These are phyloP conservation scores for Lissonota sp. DNA, from an alignment of 2,888 invertebrate genomes.

Conservation along the genomic window DNA sequence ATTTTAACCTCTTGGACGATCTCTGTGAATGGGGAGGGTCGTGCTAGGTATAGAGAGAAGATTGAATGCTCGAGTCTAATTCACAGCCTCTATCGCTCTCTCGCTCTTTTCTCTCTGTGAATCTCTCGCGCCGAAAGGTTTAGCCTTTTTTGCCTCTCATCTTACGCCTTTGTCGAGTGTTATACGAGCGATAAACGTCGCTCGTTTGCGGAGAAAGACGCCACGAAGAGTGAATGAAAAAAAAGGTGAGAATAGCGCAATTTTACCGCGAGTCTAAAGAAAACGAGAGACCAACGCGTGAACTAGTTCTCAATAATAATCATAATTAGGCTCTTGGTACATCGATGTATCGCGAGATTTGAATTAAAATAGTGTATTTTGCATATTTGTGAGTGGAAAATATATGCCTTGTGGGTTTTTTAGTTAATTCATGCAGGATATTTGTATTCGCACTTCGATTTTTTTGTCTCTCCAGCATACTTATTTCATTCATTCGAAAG, in stretches of 20 bases:
- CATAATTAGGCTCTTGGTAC: neutral
- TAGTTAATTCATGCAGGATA: too few relatives aligned
- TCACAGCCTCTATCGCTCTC: slow-evolving; percentile 11
- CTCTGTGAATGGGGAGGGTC: neutral
- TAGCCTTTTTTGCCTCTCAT: slow-evolving; percentile 19
- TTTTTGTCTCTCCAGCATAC: too few relatives aligned
- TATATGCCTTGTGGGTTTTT: too few relatives aligned
- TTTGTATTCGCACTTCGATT: too few relatives aligned
- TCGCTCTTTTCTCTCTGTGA: slow-evolving; percentile 15
- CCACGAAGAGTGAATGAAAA: slow-evolving; percentile 7
- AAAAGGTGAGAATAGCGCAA: slow-evolving; percentile 27
- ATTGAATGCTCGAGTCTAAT: slow-evolving; percentile 52
- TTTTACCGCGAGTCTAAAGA: neutral
- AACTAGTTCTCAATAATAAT: slow-evolving; percentile 25
- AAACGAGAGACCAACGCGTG: slow-evolving; percentile 27
- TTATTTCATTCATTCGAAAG: too few relatives aligned
- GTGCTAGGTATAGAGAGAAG: slow-evolving; percentile 35
- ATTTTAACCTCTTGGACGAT: slow-evolving; percentile 20
- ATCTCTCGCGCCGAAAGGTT: slow-evolving; percentile 31
- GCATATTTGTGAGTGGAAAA: neutral
- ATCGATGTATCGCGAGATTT: slow-evolving; percentile 18
- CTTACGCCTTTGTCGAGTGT: slow-evolving; percentile 23
- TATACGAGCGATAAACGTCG: slow-evolving; percentile 31
- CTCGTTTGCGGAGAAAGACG: slow-evolving; percentile 20
- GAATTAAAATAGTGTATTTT: neutral